These are phyloP conservation scores for Clistopyga incitator DNA, from an alignment of 2,888 invertebrate species.

Conservation along the genomic window DNA sequence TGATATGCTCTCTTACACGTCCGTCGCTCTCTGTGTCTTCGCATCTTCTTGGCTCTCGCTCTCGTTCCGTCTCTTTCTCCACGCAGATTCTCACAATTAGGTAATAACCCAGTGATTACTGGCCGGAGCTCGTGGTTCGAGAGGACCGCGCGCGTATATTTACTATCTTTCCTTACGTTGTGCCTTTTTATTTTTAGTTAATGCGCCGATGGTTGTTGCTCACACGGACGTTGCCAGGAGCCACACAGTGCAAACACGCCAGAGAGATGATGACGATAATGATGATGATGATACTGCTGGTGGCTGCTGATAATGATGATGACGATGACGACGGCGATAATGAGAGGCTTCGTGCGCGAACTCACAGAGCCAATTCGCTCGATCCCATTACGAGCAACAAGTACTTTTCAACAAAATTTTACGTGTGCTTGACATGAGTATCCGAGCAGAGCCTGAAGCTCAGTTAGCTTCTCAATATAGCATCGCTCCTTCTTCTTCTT, in stretches of 20 bases:
- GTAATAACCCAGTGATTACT: conserved; percentile 81
- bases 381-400: conserved; percentile 46
- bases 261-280: conserved; percentile 72
- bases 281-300: conserved; percentile 74
- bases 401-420: conserved; percentile 32
- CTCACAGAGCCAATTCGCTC: conserved; percentile 62
- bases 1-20: not conserved
- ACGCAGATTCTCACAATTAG: conserved; percentile 79
- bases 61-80: conserved; percentile 54
- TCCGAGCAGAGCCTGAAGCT: not conserved
- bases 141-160: conserved; percentile 57
- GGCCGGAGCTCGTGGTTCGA: conserved; percentile 69
- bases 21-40: conserved; percentile 1
- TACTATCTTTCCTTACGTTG: conserved; percentile 47
- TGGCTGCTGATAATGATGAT: conserved; percentile 63
- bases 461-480: not conserved
- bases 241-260: conserved; percentile 79
- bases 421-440: conserved; percentile 9
- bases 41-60: not conserved
- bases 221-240: conserved; percentile 28
- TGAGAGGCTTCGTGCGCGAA: conserved; percentile 74
- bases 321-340: conserved; percentile 68
- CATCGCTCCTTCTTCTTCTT: not conserved
- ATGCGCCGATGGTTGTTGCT: conserved; percentile 60
- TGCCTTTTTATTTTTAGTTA: conserved; percentile 69